Percentiles rank a stretch among this genome's conserved stretches.
These are phyloP conservation scores for Ectropis grisescens DNA, from an alignment of 1,140 invertebrate species.

Conservation along the genomic window DNA sequence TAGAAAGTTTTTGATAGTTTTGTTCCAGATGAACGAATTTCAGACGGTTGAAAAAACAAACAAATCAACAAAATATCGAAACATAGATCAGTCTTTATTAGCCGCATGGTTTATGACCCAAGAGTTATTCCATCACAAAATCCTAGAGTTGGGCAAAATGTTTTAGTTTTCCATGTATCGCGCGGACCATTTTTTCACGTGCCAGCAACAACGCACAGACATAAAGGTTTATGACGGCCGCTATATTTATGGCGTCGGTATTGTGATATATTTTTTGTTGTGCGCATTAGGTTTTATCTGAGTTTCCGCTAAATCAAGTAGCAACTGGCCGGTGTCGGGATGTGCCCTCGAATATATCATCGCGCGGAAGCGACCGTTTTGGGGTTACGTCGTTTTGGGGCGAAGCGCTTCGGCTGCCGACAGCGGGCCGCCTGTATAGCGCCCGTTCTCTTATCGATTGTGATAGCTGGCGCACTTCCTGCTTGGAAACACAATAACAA, in stretches of 20 bases:
- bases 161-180: slow-evolving; percentile 58
- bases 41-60: too few species aligned
- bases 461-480: slow-evolving; percentile 9
- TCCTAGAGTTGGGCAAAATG: slow-evolving; percentile 27
- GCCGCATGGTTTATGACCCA: slow-evolving; percentile 9
- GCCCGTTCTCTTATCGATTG: slow-evolving; percentile 49
- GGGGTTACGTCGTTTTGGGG: slow-evolving; percentile 54
- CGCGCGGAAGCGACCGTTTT: slow-evolving; percentile 52
- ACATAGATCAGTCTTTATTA: slow-evolving; percentile 4
- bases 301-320: slow-evolving; percentile 70
- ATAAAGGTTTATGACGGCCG: slow-evolving; percentile 68
- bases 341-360: slow-evolving; percentile 63
- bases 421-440: slow-evolving; percentile 11
- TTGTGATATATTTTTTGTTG: slow-evolving; percentile 69
- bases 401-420: too few species aligned
- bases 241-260: slow-evolving; percentile 65
- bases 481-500: too few species aligned
- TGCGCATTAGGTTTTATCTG: slow-evolving; percentile 69
- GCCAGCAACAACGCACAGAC: slow-evolving; percentile 55
- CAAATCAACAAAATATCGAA: too few species aligned
- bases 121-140: slow-evolving; percentile 18
- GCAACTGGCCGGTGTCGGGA: slow-evolving; percentile 67
- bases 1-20: too few species aligned
- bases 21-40: too few species aligned
- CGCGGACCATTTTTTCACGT: slow-evolving; percentile 58